A percentile compares a stretch with the other conserved stretches of the same genome.
These are phyloP conservation scores for Sphaerophoria rueppellii DNA, from an alignment of 2,888 invertebrate genomes.

Conservation along the genomic window DNA sequence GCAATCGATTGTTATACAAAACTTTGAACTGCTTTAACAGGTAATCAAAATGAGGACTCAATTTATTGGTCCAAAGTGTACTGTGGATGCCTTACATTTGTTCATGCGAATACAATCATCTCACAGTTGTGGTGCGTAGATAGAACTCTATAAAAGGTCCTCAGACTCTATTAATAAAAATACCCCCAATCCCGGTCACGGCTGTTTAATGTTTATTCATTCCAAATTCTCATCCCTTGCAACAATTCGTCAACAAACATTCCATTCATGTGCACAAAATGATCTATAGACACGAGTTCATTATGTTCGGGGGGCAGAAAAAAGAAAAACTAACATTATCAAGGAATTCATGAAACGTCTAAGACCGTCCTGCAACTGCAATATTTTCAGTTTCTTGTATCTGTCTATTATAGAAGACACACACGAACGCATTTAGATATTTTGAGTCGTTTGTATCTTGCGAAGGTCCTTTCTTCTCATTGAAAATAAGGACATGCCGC, in stretches of 20 bases:
- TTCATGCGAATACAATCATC: constrained; percentile 62
- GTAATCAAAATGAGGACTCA: not conserved
- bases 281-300: constrained; percentile 73
- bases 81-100: constrained; percentile 57
- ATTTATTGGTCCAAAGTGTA: not conserved
- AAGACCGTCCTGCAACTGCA: constrained; percentile 40
- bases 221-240: constrained; percentile 34
- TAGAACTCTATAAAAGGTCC: constrained; percentile 24
- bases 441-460: constrained; percentile 40
- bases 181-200: constrained; percentile 29
- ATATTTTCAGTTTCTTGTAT: constrained; percentile 36
- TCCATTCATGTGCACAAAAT: constrained; percentile 72
- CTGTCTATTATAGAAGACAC: not conserved
- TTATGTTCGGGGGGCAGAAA: constrained; percentile 61
- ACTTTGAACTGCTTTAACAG: not conserved
- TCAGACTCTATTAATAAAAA: constrained; percentile 24
- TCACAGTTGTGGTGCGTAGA: constrained; percentile 60
- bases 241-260: constrained; percentile 67
- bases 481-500: constrained; percentile 45
- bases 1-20: too few relatives aligned
- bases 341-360: constrained; percentile 64
- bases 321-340: constrained; percentile 71
- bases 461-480: constrained; percentile 57
- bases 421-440: not conserved
- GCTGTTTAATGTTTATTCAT: constrained; percentile 26